A percentile compares a stretch with the other conserved stretches of the same genome.
Evolutionary conservation across 2,113 vertebrate species (phyloP).

Genomic region (Phodopus roborovskii): DNA sequence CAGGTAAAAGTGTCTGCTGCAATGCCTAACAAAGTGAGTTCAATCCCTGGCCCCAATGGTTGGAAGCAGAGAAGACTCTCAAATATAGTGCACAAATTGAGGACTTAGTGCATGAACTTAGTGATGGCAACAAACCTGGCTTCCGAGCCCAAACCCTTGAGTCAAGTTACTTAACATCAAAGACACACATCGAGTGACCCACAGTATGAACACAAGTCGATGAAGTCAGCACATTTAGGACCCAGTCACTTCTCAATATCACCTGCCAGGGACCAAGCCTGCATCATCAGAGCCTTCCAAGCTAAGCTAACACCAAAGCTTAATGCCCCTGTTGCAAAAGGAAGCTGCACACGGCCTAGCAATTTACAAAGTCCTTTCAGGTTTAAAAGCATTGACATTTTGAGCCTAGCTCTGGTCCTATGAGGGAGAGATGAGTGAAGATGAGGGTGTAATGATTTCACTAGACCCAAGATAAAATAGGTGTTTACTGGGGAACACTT

Average conservation of each 20-base stretch:
- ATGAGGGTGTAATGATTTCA: too few species aligned
- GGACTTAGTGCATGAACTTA: neutral
- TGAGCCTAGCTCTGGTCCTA: neutral
- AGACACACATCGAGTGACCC: neutral
- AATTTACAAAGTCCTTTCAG: neutral
- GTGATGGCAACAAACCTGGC: neutral
- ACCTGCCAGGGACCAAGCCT: neutral
- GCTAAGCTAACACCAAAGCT: neutral
- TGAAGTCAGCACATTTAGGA: neutral
- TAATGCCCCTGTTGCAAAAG: neutral
- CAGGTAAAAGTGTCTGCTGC: neutral
- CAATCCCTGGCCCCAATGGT: neutral
- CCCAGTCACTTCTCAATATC: neutral
- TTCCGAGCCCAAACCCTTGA: neutral
- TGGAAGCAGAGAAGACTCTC: neutral
- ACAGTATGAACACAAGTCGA: neutral
- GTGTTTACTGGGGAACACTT: too few species aligned
- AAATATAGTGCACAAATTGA: neutral
- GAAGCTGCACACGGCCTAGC: neutral
- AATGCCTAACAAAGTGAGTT: neutral
- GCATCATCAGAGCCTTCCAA: neutral
- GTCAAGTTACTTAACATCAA: neutral
- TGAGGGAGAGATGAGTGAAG: neutral
- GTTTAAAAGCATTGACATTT: neutral
- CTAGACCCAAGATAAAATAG: too few species aligned